phyloP scores from a whole-genome alignment of 2,797 vertebrate species.

The Sebastes alutus region DNA sequence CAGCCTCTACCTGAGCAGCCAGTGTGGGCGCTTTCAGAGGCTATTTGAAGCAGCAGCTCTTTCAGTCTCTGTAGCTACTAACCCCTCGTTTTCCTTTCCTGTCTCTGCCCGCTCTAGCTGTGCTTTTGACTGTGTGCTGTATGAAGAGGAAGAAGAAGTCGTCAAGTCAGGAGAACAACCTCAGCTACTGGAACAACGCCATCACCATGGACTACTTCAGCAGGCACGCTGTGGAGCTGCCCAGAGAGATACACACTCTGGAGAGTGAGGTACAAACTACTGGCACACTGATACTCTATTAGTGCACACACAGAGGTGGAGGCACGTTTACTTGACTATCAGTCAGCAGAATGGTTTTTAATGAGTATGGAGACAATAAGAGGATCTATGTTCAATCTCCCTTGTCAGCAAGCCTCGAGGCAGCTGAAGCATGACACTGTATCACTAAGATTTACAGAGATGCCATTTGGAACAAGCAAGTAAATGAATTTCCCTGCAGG shows the following conservation, averaged over 20 bases:
- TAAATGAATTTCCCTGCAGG: background rate
- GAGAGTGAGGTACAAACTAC: conserved; percentile 91
- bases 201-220: conserved; percentile 99
- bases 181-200: conserved; percentile 99
- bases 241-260: conserved; percentile 95
- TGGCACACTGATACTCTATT: conserved; percentile 10
- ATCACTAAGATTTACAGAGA: background rate
- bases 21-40: conserved; percentile 12
- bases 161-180: conserved; percentile 94
- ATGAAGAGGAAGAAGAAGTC: conserved; percentile 97
- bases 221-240: conserved; percentile 95
- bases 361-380: conserved; percentile 48
- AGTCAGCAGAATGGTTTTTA: conserved; percentile 54
- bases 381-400: conserved; percentile 33
- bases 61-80: background rate
- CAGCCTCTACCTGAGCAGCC: conserved; percentile 19
- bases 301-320: conserved; percentile 1
- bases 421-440: conserved; percentile 27
- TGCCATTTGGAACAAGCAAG: background rate
- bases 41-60: conserved; percentile 36
- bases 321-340: conserved; percentile 22
- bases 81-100: background rate
- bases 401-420: conserved; percentile 36
- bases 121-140: conserved; percentile 96
- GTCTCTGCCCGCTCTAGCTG: conserved; percentile 80